Conservation (phyloP, 2,888 invertebrate genomes). For the Leuctra nigra region DNA sequence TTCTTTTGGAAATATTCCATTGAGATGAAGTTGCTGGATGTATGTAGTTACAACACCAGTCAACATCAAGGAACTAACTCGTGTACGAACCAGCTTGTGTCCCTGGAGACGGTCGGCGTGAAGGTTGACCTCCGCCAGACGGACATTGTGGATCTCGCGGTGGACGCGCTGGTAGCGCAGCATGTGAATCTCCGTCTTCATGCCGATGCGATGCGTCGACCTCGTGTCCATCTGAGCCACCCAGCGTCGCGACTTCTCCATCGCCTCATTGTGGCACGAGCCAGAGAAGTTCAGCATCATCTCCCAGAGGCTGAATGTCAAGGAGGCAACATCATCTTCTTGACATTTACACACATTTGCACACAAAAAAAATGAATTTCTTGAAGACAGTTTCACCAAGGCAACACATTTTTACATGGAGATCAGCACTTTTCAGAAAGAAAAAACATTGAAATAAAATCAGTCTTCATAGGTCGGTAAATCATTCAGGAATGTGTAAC, state of each 20-base stretch:
- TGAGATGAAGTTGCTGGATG: no score
- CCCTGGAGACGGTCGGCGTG: neutral
- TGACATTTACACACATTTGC: no score
- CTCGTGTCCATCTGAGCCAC: neutral
- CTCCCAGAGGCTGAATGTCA: constrained; percentile 1
- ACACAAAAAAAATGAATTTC: no score
- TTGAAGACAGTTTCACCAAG: neutral
- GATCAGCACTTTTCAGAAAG: neutral
- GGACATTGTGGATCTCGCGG: constrained; percentile 14
- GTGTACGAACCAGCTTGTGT: neutral
- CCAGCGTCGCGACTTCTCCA: neutral
- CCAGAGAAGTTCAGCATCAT: neutral
- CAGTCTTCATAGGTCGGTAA: no score
- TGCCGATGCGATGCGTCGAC: neutral
- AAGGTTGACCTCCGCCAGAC: constrained; percentile 12
- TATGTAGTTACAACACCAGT: no score
- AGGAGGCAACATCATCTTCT: no score
- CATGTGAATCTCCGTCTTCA: neutral
- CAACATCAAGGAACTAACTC: neutral
- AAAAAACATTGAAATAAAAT: no score
- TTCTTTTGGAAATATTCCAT: no score
- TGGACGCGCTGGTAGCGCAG: constrained; percentile 14
- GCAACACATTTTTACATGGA: neutral
- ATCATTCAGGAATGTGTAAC: no score
- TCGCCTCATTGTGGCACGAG: neutral